Base-by-base conservation (phyloP, 2,797 vertebrate genomes). In the Podarcis siculus region DNA sequence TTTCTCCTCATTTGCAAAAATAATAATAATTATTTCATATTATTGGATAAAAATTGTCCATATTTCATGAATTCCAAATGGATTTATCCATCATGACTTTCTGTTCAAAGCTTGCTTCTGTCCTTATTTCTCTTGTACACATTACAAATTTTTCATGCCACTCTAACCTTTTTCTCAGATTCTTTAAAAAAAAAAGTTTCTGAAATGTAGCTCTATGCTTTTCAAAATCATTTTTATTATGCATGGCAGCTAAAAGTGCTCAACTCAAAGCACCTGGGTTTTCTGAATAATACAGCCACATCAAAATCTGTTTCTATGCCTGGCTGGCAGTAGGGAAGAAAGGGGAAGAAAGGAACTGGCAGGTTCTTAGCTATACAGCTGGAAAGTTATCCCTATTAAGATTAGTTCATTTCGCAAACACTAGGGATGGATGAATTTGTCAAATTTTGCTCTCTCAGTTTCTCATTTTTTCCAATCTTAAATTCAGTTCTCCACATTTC, bases 171-270 rank as follows among this genome's bases (percentile, higher is more conserved):
- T 55, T 88, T 71, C 45, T 83, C n/a, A 32, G 32, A 4, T 78
- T 39, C 12, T 58, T 82, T 32, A 69, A 69, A 23, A 19, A 58
- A 69, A 21, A 45, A 21, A 45, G 25, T 15, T 76, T 83, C 58
- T 69, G 21, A 82, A 82, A 37, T 87, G n/a, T 58, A 58, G 27
- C 21, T 67, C 72, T 78, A n/a, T 83, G 71, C 32, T 58, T 88
- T 77, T 61, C 75, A 77, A 25, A 58, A 39, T 19, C 42, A 78
- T 78, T 83, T 81, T 88, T 69, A 88, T 78, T 78, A 88, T 61
- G 42, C 61, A 69, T 37, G 42, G 42, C n/a, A 71, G 75, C n/a
- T 86, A 61, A 79, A 12, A 5, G 19, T 76, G 10, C 37, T 39
- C 64, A 27, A 76, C 35, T 61, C 55, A 21, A 76, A 85, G 30